Base-by-base conservation (phyloP, 2,113 vertebrate genomes). In the Myiozetetes cayanensis region DNA sequence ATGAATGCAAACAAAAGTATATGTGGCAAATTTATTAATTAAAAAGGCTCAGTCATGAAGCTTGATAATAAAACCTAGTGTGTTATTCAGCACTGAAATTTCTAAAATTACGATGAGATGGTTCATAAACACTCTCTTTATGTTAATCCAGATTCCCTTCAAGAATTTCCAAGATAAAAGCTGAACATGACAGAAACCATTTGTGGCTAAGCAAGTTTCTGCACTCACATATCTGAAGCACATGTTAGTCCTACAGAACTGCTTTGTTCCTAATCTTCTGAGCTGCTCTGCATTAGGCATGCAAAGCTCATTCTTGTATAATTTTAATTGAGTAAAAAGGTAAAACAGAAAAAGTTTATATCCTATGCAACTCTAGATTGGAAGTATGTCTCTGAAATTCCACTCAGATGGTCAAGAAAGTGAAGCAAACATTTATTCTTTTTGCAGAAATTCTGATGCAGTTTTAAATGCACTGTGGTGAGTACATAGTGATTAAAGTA, bases 111-210 rank as follows among this genome's bases (percentile, higher is more conserved):
- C 96, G 87, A 97, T 80, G 94, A 97, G 81, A 91, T 92, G 76
- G 85, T 93, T 96, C 92, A 46, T 65, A 74, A 97, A 85, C 88
- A 93, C 84, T 90, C 91, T 97, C 76, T 96, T 98, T 97, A 97
- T 96, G 91, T 88, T 97, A 97, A 98, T 97, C 90, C 85, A 94
- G 89, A 95, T 95, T 95, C 97, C 95, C 95, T 97, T 97, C 91
- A 94, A 94, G 78, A 98, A 86, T 85, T 94, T 92, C 85, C 86
- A 88, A 91, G 94, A 97, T 96, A 96, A 97, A 97, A 97, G 80
- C 70, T 76, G 79, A 79, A 87, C 89, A 89, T 95, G 93, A 96
- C 94, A 97, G 89, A 95, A 96, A 58, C 82, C 68, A 87, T 86
- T 97, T 97, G 96, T 67, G 93, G 88, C 78, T 96, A 92, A 97